These are phyloP conservation scores for Eumeta japonica DNA, from an alignment of 1,140 invertebrate species.

Conservation along the genomic window DNA sequence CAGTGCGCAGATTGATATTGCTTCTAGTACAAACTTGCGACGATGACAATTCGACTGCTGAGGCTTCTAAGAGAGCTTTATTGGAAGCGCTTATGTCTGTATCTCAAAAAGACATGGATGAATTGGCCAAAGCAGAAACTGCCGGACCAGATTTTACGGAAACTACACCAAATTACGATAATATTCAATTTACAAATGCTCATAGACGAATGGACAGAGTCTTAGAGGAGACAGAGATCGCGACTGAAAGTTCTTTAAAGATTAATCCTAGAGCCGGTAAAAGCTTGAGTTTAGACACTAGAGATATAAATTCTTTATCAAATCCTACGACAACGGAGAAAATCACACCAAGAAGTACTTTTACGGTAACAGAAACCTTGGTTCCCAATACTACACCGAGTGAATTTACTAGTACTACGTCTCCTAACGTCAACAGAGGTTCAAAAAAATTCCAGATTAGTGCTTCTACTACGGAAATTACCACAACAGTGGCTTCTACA, in stretches of 20 bases:
- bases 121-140: conserved; percentile 43
- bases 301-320: conserved; percentile 35
- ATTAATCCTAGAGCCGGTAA: too few relatives aligned
- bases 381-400: conserved; percentile 13
- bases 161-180: conserved; percentile 27
- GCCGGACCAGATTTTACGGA: conserved; percentile 21
- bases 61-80: conserved; percentile 64
- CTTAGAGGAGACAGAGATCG: conserved; percentile 5
- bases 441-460: conserved; percentile 24
- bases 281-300: conserved; percentile 34
- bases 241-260: too few relatives aligned
- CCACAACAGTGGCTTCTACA: conserved; percentile 19
- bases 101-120: conserved; percentile 57
- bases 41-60: conserved; percentile 64
- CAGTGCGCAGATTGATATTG: conserved; percentile 71
- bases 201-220: conserved; percentile 31
- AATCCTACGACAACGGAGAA: conserved; percentile 28
- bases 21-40: conserved; percentile 75
- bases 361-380: conserved; percentile 19
- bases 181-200: conserved; percentile 20
- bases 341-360: conserved; percentile 23
- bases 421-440: conserved; percentile 17
- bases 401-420: conserved; percentile 26
- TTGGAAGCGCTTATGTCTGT: conserved; percentile 66
- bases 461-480: conserved; percentile 22